Conservation (phyloP, 2,797 vertebrate species). For the Melanotaenia maccullochi region DNA sequence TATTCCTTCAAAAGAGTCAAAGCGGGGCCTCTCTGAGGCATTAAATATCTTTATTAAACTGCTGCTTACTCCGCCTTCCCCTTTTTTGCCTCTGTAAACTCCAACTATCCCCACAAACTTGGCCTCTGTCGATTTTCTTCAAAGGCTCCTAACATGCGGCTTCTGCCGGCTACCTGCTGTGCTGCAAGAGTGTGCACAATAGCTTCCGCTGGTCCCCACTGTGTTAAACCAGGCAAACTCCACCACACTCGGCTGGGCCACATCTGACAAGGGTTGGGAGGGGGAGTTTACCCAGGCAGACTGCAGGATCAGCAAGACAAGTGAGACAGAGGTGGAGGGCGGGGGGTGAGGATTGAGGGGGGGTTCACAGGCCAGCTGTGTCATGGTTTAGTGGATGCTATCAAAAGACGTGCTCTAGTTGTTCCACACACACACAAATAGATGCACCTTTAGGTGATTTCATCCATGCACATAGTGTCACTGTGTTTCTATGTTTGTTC, state of each 20-base stretch:
- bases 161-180: constrained; percentile 77
- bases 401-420: constrained; percentile 52
- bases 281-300: constrained; percentile 36
- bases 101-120: constrained; percentile 65
- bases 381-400: constrained; percentile 66
- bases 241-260: constrained; percentile 74
- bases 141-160: constrained; percentile 76
- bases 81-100: constrained; percentile 63
- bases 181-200: constrained; percentile 73
- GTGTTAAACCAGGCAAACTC: constrained; percentile 73
- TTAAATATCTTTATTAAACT: constrained; percentile 85
- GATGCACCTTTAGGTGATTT: constrained; percentile 36
- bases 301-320: constrained; percentile 49
- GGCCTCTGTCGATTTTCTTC: constrained; percentile 68
- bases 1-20: constrained; percentile 75
- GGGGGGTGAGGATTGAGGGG: background rate
- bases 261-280: constrained; percentile 63
- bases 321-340: constrained; percentile 32
- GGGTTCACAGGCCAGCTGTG: constrained; percentile 69
- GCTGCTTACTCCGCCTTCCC: constrained; percentile 56
- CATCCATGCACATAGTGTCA: constrained; percentile 37
- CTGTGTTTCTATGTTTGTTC: constrained; percentile 17
- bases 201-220: constrained; percentile 57
- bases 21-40: constrained; percentile 75
- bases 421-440: constrained; percentile 17